phyloP scores from a whole-genome alignment of 2,113 vertebrate genomes.

The Psettodes erumei region DNA sequence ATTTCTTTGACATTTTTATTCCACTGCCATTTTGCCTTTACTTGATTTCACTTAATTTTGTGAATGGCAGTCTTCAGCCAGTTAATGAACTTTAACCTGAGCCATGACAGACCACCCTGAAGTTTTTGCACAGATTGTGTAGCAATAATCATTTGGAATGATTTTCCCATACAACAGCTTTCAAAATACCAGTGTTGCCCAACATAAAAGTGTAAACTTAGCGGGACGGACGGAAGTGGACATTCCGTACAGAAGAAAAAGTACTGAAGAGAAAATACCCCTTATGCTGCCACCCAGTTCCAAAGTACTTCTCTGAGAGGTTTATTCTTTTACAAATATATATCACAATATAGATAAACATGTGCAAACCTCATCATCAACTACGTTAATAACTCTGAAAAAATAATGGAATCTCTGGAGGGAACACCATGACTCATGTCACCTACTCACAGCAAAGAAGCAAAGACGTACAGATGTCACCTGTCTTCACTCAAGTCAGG shows the following conservation, averaged over 20 bases:
- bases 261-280: conserved; percentile 44
- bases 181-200: conserved; percentile 60
- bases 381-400: neutral
- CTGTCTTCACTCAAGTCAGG: neutral
- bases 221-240: neutral
- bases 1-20: too few relatives aligned
- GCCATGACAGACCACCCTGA: neutral
- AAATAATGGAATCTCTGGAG: conserved; percentile 16
- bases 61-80: neutral
- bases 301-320: neutral
- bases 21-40: neutral
- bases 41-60: neutral
- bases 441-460: neutral
- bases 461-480: neutral
- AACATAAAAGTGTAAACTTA: conserved; percentile 8
- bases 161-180: neutral
- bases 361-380: neutral
- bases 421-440: neutral
- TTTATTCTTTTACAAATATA: conserved; percentile 2
- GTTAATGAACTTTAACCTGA: neutral
- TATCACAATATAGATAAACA: neutral
- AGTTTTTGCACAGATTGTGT: neutral
- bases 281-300: too few relatives aligned
- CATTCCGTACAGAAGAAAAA: conserved; percentile 33
- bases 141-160: neutral